These are phyloP conservation scores for Theodoxus fluviatilis DNA, from an alignment of 2,888 invertebrate genomes.

Conservation along the genomic window DNA sequence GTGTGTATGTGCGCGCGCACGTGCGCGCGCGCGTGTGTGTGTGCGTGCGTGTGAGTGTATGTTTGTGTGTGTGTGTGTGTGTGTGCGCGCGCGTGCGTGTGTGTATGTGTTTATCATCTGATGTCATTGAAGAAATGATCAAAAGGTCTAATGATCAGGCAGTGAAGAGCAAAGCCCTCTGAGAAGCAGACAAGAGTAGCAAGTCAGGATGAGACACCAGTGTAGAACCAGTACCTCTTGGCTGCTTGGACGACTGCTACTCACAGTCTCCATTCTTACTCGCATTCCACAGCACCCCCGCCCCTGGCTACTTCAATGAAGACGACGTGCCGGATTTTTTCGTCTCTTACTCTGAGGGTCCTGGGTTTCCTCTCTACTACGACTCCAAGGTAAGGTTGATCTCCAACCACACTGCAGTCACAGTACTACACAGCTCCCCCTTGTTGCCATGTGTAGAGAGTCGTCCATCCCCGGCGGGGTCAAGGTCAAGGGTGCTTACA, in stretches of 20 bases:
- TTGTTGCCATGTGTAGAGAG: neutral
- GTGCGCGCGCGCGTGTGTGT: constrained; percentile 5
- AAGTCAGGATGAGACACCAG: too few relatives aligned
- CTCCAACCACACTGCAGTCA: neutral
- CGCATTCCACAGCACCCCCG: constrained; percentile 72
- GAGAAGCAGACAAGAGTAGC: too few relatives aligned
- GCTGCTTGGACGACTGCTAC: too few relatives aligned
- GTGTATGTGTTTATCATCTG: neutral
- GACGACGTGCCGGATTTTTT: constrained; percentile 81
- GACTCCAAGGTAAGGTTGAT: constrained; percentile 72
- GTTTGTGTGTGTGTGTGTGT: constrained; percentile 13
- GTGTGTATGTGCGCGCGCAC: neutral
- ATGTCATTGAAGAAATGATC: too few relatives aligned
- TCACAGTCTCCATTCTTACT: neutral
- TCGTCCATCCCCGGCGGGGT: neutral
- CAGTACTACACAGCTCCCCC: neutral
- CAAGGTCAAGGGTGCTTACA: too few relatives aligned
- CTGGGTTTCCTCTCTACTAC: constrained; percentile 78
- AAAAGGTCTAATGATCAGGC: too few relatives aligned
- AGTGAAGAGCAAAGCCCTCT: too few relatives aligned
- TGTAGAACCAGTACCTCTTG: too few relatives aligned
- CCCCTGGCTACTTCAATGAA: constrained; percentile 80
- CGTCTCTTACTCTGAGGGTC: constrained; percentile 76
- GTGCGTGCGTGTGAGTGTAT: constrained; percentile 18
- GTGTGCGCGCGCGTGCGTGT: neutral